Evolutionary conservation across 2,113 vertebrate genomes (phyloP), one percentile per base, ranked within the genome.

Genomic region (Ceyx melanurus): DNA sequence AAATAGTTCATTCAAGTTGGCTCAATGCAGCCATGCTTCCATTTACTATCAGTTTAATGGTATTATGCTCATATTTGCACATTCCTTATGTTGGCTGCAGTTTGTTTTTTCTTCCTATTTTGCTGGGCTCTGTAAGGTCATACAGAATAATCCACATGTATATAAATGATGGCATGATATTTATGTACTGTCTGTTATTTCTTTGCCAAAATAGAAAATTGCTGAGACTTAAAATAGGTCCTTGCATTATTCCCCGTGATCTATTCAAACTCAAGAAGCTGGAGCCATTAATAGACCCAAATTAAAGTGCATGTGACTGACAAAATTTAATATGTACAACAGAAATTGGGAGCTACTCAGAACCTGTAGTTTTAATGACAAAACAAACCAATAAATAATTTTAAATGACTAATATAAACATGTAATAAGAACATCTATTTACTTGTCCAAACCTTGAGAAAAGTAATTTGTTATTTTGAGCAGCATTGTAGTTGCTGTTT

Each of bases 331-430:
- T 82, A 77, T 84, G 53, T 60, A 31, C 18, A 80, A 48, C 16
- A 71, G 68, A 94, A 93, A 18, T 62, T 88, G 74, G 66, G 21
- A 71, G 73, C 57, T 72, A 78, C 18, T 92, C 56, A 29, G n/a
- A 85, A 29, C 23, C 35, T 84, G 65, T 35, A 75, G 33, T 80
- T 95, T 89, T 80, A 82, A 77, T 91, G 71, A 88, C 71, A 92
- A 94, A 96, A 94, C 82, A 96, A 94, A 74, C 64, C 82, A 92
- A 93, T 92, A 74, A 93, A 89, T 96, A 12, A 88, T 85, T 80
- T 71, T 12, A 88, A 91, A 93, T 80, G 3, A 67, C 88, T 94
- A 31, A 71, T 60, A 91, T 48, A 89, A 93, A 89, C 75, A 80
- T 29, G 64, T 57, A 87, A 71, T 60, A 91, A 77, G 78, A 94